phyloP scores from a whole-genome alignment of 64 coral and sea anemone genomes.

The Montipora efflorescens region DNA sequence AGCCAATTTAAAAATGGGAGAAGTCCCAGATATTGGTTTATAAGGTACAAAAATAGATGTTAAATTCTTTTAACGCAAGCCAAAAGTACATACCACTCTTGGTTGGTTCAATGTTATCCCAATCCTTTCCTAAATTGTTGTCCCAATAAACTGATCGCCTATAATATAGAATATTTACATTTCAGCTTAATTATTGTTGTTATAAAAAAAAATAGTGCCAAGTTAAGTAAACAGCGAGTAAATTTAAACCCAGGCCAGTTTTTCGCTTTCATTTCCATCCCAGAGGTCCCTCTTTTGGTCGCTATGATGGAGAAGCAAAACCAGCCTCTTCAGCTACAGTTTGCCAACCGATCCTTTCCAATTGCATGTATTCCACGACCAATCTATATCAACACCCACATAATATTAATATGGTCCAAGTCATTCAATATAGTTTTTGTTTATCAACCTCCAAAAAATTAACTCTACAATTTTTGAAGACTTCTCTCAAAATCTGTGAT shows the following conservation, averaged over 20 bases:
- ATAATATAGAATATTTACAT: not conserved
- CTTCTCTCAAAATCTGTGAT: not conserved
- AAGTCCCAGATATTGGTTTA: too few relatives aligned
- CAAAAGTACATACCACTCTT: constrained; percentile 48
- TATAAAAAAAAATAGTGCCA: too few relatives aligned
- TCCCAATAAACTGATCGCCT: constrained; percentile 98
- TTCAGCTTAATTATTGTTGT: not conserved
- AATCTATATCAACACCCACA: too few relatives aligned
- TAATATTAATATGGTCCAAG: too few relatives aligned
- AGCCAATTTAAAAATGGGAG: too few relatives aligned
- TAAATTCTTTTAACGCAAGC: not conserved
- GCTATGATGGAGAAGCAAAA: too few relatives aligned
- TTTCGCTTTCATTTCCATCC: too few relatives aligned
- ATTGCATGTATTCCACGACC: too few relatives aligned
- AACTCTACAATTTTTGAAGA: not conserved
- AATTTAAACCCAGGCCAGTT: not conserved
- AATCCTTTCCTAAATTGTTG: constrained; percentile 88
- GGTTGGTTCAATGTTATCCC: constrained; percentile 69
- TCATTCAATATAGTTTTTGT: not conserved
- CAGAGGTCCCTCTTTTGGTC: too few relatives aligned
- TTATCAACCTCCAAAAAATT: not conserved
- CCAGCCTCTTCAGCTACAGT: not conserved
- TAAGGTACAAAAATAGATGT: too few relatives aligned
- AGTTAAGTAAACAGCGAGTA: not conserved
- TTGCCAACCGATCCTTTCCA: too few relatives aligned